phyloP scores from a whole-genome alignment of 2,113 vertebrate species.

The Thomomys bottae region DNA sequence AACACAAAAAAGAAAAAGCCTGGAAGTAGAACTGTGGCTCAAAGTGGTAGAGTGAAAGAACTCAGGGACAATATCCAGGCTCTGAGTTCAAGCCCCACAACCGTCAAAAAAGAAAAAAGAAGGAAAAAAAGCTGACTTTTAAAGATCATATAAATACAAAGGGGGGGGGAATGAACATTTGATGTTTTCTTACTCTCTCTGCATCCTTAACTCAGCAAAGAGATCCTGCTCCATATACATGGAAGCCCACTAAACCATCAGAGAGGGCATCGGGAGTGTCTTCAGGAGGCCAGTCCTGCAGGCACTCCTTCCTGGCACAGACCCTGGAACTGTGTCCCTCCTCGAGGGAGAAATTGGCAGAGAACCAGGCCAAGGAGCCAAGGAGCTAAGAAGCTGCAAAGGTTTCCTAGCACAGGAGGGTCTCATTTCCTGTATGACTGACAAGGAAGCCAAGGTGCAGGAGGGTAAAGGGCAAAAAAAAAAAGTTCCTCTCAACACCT shows the following conservation, averaged over 20 bases:
- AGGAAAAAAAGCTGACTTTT: not conserved
- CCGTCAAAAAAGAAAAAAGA: too few relatives aligned
- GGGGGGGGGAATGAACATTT: not conserved
- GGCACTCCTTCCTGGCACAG: constrained; percentile 19
- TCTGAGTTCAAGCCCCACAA: too few relatives aligned
- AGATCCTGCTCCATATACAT: not conserved
- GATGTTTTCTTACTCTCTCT: not conserved
- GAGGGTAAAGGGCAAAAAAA: constrained; percentile 40
- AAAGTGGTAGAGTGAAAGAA: too few relatives aligned
- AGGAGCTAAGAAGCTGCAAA: constrained; percentile 49
- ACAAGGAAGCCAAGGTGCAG: constrained; percentile 49
- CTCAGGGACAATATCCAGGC: too few relatives aligned
- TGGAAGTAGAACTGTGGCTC: too few relatives aligned
- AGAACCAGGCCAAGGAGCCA: constrained; percentile 13
- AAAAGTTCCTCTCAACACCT: constrained; percentile 16
- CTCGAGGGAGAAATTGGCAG: constrained; percentile 21
- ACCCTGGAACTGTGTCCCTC: constrained; percentile 24
- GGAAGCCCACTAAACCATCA: not conserved
- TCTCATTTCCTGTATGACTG: constrained; percentile 37
- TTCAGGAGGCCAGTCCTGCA: constrained; percentile 30
- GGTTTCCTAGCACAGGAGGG: constrained; percentile 54
- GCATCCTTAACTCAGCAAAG: constrained; percentile 17
- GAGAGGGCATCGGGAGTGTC: not conserved
- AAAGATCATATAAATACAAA: constrained; percentile 51
- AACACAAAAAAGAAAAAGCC: not conserved